Evolutionary conservation across 2,888 invertebrate species (phyloP), one percentile per base, ranked within the genome.

Genomic region (Zonitis immaculata): DNA sequence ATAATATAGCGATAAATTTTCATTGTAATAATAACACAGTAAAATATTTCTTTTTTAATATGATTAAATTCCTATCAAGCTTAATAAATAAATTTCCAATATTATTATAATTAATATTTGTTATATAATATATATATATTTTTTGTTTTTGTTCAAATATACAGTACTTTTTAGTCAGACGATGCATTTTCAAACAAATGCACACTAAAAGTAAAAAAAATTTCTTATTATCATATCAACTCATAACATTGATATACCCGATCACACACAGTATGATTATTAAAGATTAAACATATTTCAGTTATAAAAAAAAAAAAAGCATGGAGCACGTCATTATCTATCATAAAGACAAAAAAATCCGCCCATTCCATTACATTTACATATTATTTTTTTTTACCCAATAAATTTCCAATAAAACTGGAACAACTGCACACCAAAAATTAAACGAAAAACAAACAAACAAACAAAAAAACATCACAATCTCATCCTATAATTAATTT

Each of bases 261-360:
- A 75, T 75, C 77, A 77, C 76, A 77, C 77, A 77, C 76, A 77
- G 77, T 75, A 77, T 77, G 77, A n/a, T n/a, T n/a, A 77, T 76
- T 74, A 73, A 68, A 69, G 63, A 62, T 60, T 62, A 64, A 66
- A 66, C 63, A 66, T 62, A 62, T 65, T 64, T 66, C 64, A 62
- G 61, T 62, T 52, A n/a, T n/a, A n/a, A n/a, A n/a, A n/a, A n/a
- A n/a, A n/a, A n/a, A n/a, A n/a, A n/a, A 63, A 65, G 61, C 58
- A 51, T 53, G 56, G 51, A 54, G 51, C 43, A 46, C 42, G 51
- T 57, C 16, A 35, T 35, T 35, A 30, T 30, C n/a, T 30, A 30
- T 35, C 39, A 54, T 47, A 47, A 49, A 51, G 51, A 55, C 51
- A 35, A 35, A 30, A 12, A 30, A 35, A 14, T 44, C 12, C 48